Conservation (phyloP, 2,113 vertebrate genomes). For the Aepyceros melampus region DNA sequence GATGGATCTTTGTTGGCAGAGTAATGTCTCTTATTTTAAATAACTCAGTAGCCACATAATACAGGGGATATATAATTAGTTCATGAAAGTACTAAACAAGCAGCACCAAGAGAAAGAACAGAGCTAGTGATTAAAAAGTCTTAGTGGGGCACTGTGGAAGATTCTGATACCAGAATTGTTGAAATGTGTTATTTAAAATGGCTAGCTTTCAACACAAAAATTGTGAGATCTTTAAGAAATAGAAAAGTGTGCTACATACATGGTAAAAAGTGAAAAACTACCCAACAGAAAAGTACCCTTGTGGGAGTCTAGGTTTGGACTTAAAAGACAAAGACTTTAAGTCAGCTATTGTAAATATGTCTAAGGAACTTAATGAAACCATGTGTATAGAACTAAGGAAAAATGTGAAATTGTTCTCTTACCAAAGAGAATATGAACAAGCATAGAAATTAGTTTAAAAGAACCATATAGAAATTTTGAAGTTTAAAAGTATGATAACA, state of each 20-base stretch:
- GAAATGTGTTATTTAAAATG: not conserved
- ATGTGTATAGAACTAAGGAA: conserved; percentile 15
- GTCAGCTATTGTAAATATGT: not conserved
- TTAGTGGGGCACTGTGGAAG: not conserved
- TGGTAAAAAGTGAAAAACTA: not conserved
- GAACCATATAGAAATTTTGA: not conserved
- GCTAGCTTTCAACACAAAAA: not conserved
- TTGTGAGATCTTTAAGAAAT: not conserved
- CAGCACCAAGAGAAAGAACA: not conserved
- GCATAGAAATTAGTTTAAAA: not conserved
- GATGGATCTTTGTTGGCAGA: too few relatives aligned
- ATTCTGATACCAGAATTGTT: not conserved
- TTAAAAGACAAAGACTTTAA: not conserved
- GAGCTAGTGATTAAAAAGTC: not conserved
- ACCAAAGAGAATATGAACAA: not conserved
- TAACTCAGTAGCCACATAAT: not conserved
- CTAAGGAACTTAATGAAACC: not conserved
- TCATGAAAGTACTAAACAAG: not conserved
- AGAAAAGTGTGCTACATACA: not conserved
- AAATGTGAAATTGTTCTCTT: not conserved
- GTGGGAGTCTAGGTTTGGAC: not conserved
- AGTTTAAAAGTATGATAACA: not conserved
- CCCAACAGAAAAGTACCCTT: not conserved
- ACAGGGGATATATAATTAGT: not conserved
- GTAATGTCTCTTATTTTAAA: too few relatives aligned